Conservation (phyloP, 2,797 vertebrate genomes). For the Melanotaenia nigrans region DNA sequence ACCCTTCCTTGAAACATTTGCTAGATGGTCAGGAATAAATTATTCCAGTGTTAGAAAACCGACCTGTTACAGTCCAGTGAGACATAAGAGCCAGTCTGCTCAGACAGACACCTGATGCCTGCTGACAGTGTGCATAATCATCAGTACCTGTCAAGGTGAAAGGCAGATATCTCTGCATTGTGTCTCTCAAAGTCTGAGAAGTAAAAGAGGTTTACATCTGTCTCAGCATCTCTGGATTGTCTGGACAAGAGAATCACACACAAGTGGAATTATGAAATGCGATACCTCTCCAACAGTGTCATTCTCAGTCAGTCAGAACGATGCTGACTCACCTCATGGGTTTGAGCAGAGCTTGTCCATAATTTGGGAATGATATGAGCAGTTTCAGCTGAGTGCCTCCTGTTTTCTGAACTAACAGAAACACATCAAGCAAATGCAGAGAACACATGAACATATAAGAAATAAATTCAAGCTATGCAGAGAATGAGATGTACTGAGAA, state of each 20-base stretch:
- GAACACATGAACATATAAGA: not conserved
- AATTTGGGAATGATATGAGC: slow-evolving; percentile 83
- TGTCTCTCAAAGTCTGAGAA: slow-evolving; percentile 93
- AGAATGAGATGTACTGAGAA: not conserved
- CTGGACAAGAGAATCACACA: slow-evolving; percentile 61
- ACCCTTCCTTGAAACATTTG: not conserved
- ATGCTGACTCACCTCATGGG: slow-evolving; percentile 85
- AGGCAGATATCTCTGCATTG: slow-evolving; percentile 89
- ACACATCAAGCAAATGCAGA: not conserved
- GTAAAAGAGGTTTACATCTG: slow-evolving; percentile 88
- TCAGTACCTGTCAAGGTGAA: slow-evolving; percentile 88
- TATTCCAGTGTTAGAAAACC: not conserved
- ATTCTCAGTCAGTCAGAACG: not conserved
- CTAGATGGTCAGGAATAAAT: slow-evolving; percentile 11
- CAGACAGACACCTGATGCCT: not conserved
- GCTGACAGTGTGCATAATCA: not conserved
- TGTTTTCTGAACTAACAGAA: slow-evolving; percentile 80
- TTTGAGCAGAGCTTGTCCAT: slow-evolving; percentile 88
- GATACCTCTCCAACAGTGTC: not conserved
- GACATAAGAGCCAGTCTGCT: not conserved
- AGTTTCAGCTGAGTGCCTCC: slow-evolving; percentile 89
- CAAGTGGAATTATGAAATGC: not conserved
- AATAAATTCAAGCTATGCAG: not conserved
- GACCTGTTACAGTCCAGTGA: slow-evolving; percentile 3
- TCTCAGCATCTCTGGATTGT: slow-evolving; percentile 86